Conservation (phyloP, 2,888 invertebrate species). For the Diarsia dahlii region DNA sequence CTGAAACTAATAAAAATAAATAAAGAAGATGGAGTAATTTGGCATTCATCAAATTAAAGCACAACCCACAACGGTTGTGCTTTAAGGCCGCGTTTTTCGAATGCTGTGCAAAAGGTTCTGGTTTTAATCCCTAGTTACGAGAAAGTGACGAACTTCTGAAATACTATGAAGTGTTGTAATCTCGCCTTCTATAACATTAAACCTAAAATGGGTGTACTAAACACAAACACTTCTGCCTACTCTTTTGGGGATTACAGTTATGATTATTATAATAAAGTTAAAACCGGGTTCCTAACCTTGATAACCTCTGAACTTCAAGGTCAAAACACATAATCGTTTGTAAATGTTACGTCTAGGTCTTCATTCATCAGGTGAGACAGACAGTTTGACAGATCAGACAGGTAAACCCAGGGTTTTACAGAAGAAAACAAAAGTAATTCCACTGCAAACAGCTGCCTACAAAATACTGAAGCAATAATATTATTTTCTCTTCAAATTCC, state of each 20-base stretch:
- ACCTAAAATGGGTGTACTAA: not conserved
- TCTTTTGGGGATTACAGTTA: not conserved
- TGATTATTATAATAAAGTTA: not conserved
- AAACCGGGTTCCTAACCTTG: not conserved
- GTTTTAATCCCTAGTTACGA: not conserved
- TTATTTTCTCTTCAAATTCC: constrained; percentile 25
- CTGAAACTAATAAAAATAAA: not conserved
- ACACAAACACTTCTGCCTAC: not conserved
- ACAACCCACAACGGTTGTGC: too few species aligned
- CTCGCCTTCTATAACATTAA: not conserved
- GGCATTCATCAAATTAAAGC: too few species aligned
- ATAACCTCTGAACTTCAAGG: constrained; percentile 1
- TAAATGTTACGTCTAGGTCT: not conserved
- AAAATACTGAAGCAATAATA: constrained; percentile 39
- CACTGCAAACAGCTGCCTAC: constrained; percentile 22
- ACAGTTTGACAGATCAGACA: constrained; percentile 41
- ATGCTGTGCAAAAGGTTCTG: not conserved
- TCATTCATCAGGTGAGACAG: constrained; percentile 25
- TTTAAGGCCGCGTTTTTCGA: not conserved
- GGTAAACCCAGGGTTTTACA: constrained; percentile 12
- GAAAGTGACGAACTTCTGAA: not conserved
- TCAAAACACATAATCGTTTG: constrained; percentile 9
- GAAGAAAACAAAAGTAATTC: constrained; percentile 16
- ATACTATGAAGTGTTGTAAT: not conserved
- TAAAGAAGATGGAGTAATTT: not conserved